Evolutionary conservation across 2,113 vertebrate species (phyloP), one percentile per base, ranked within the genome.

Genomic region (Oxygymnocypris stewartii): DNA sequence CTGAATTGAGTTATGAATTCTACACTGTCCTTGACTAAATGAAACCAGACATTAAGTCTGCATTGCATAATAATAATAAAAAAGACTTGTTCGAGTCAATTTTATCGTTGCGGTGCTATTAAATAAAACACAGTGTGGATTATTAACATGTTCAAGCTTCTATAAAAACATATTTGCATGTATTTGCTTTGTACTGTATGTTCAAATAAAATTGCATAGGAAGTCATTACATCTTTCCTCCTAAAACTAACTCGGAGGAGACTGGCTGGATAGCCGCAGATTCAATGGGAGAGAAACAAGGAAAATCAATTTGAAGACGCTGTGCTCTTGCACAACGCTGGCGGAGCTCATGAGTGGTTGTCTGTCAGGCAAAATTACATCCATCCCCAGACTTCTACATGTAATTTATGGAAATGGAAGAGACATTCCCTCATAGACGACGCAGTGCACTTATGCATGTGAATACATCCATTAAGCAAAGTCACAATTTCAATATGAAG

Each of bases 341-440:
- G 31, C 44, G 69, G 87, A 86, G 80, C 81, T 82, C 84, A 85
- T 51, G 86, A 84, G 84, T 18, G 69, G 79, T 51, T 87, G 87
- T 88, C 88, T 89, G 86, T 89, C 86, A 88, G 61, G 85, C 59
- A 75, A 79, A 65, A 86, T 90, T 89, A 88, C 87, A 84, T 85
- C 85, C 81, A 82, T 90, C 71, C 82, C 20, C 84, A 75, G 80
- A 75, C 87, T 65, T 79, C 84, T 74, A 77, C 59, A 12, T 54
- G 82, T 87, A 84, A 89, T 90, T 92, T 89, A 89, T 87, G 88
- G 88, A 91, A 85, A 90, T 88, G 84, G 87, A 87, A 69, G 69
- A 89, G 84, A 85, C 74, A 18, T 86, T 37, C 42, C 54, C 61
- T 73, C 76, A 51, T 82, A 65, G 86, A 69, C 84, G 44, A 51